Conservation (phyloP, 1,140 invertebrate genomes). For the Vanessa tameamea region DNA sequence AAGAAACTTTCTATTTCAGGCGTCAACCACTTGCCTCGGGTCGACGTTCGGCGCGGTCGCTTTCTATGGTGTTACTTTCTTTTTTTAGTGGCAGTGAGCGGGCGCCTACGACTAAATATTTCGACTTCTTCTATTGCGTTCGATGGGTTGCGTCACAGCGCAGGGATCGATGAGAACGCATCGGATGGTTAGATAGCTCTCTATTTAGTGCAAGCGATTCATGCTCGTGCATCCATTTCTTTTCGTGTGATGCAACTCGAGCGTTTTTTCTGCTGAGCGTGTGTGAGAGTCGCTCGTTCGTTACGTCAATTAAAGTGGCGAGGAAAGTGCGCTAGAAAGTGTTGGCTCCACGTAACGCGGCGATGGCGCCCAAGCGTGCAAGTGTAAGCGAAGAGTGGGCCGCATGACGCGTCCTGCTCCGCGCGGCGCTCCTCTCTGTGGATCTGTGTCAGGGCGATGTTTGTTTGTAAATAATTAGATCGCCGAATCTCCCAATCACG, state of each 20-base stretch:
- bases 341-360: conserved; percentile 63
- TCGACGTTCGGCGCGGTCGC: conserved; percentile 65
- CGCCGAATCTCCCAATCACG: conserved; percentile 48
- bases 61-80: conserved; percentile 76
- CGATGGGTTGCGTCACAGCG: neutral
- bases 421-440: conserved; percentile 29
- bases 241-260: conserved; percentile 72
- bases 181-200: neutral
- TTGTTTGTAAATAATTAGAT: conserved; percentile 73
- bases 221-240: conserved; percentile 74
- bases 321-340: conserved; percentile 78
- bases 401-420: conserved; percentile 34
- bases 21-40: conserved; percentile 59
- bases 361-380: conserved; percentile 46
- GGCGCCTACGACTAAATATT: conserved; percentile 32
- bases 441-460: conserved; percentile 68
- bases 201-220: conserved; percentile 55
- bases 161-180: neutral
- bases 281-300: conserved; percentile 74
- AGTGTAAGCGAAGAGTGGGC: conserved; percentile 38
- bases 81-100: conserved; percentile 55
- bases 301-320: conserved; percentile 77
- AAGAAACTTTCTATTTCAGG: conserved; percentile 78
- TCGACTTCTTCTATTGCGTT: neutral
- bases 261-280: conserved; percentile 66